Percentiles rank a stretch among this genome's conserved stretches.
Evolutionary conservation across 2,113 vertebrate species (phyloP).

Genomic region (Lepisosteus oculatus): DNA sequence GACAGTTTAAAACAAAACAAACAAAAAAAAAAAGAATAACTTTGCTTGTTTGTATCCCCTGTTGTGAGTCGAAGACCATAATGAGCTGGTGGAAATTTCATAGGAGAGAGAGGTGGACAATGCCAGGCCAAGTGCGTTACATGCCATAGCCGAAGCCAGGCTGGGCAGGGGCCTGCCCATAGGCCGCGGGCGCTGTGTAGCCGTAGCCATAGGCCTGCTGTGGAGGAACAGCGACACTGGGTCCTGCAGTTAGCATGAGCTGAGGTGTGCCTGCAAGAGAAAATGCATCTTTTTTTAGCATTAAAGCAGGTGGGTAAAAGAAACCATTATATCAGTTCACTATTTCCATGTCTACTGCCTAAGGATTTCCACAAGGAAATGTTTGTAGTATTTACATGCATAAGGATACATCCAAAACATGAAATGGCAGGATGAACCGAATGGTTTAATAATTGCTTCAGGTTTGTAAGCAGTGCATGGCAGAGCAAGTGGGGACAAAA

Average conservation of each 20-base stretch:
- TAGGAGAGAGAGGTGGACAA: slow-evolving; percentile 67
- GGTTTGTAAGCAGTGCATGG: neutral
- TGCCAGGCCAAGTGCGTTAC: slow-evolving; percentile 74
- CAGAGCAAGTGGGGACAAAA: neutral
- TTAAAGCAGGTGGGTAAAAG: neutral
- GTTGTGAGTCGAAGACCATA: slow-evolving; percentile 67
- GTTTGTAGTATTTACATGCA: no score
- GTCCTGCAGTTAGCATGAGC: slow-evolving; percentile 95
- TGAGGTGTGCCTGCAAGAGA: slow-evolving; percentile 83
- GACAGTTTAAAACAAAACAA: slow-evolving; percentile 75
- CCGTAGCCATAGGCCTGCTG: slow-evolving; percentile 91
- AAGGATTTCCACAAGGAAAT: no score
- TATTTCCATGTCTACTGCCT: no score
- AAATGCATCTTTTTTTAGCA: neutral
- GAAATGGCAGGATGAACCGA: no score
- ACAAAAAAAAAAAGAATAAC: slow-evolving; percentile 53
- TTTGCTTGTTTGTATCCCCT: slow-evolving; percentile 63
- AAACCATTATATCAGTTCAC: no score
- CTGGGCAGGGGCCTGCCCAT: slow-evolving; percentile 77
- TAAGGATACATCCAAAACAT: no score
- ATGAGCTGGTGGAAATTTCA: slow-evolving; percentile 82
- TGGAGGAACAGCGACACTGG: slow-evolving; percentile 87
- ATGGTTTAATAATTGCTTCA: no score
- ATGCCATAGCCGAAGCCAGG: slow-evolving; percentile 95
- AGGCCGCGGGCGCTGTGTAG: slow-evolving; percentile 85